Percentiles rank a stretch among this genome's conserved stretches.
phyloP scores from a whole-genome alignment of 2,797 vertebrate genomes.

The Echeneis naucrates region DNA sequence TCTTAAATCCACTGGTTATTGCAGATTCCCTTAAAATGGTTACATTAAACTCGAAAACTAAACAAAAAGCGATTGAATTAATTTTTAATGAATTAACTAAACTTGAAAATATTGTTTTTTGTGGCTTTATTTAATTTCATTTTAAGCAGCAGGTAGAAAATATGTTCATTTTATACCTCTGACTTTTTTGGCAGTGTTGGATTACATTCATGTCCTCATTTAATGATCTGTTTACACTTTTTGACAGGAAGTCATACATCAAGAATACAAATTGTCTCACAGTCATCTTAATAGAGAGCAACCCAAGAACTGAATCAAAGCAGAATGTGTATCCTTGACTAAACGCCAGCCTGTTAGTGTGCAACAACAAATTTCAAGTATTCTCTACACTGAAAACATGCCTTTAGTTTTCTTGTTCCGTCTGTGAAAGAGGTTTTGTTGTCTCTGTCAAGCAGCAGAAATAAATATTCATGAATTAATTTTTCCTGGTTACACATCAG shows the following conservation, averaged over 20 bases:
- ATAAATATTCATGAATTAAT: slow-evolving; percentile 14
- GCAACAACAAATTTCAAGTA: background rate
- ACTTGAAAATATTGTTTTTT: slow-evolving; percentile 4
- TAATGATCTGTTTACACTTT: slow-evolving; percentile 35
- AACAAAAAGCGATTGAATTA: slow-evolving; percentile 11
- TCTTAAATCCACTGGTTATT: slow-evolving; percentile 46
- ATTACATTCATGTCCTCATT: slow-evolving; percentile 7
- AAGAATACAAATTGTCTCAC: background rate
- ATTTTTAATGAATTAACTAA: background rate
- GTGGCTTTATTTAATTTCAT: background rate
- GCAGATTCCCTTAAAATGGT: slow-evolving; percentile 25
- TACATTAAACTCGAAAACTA: too few species aligned
- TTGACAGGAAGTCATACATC: slow-evolving; percentile 12
- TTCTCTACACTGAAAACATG: background rate
- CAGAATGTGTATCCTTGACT: background rate
- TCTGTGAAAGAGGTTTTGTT: background rate
- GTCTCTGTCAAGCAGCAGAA: slow-evolving; percentile 7
- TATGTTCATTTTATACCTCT: background rate
- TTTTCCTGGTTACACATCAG: slow-evolving; percentile 5
- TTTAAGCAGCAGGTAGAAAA: background rate
- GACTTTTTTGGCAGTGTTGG: background rate
- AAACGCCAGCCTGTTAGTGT: background rate
- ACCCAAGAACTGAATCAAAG: background rate
- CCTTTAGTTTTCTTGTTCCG: background rate
- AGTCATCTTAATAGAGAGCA: background rate